These are phyloP conservation scores for Rhabditophanes sp. DNA, from an alignment of 2,888 invertebrate species.

Conservation along the genomic window DNA sequence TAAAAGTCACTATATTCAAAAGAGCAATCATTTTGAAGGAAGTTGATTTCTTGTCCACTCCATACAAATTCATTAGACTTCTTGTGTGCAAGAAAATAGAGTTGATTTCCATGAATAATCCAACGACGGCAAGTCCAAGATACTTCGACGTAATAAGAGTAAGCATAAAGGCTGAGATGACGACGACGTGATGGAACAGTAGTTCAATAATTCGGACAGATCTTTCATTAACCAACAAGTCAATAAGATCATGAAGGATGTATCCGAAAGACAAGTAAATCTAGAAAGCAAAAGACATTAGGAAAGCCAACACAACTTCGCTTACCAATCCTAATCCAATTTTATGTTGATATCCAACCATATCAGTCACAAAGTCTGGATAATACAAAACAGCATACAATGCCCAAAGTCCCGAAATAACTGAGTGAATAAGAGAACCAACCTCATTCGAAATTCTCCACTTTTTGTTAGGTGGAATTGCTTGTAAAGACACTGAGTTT, in stretches of 20 bases:
- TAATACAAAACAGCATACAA: conserved; percentile 10
- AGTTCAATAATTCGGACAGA: conserved; percentile 38
- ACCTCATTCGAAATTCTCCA: conserved; percentile 42
- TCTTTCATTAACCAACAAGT: conserved; percentile 40
- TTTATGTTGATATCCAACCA: conserved; percentile 13
- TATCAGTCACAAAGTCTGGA: conserved; percentile 19
- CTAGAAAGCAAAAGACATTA: conserved; percentile 10
- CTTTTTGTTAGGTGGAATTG: conserved; percentile 39
- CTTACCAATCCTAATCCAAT: conserved; percentile 1
- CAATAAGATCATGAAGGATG: conserved; percentile 36
- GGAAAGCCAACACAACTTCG: too few species aligned
- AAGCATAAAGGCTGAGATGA: conserved; percentile 27
- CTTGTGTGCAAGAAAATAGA: conserved; percentile 25
- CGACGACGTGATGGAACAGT: conserved; percentile 41
- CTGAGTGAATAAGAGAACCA: conserved; percentile 37
- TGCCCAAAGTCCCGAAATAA: conserved; percentile 27
- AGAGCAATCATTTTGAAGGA: conserved; percentile 35
- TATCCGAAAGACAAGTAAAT: conserved; percentile 37
- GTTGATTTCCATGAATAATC: conserved; percentile 42
- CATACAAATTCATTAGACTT: conserved; percentile 23
- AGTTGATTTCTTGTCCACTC: conserved; percentile 26
- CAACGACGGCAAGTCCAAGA: conserved; percentile 36
- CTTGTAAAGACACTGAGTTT: conserved; percentile 10
- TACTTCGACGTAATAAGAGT: conserved; percentile 24
- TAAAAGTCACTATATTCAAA: conserved; percentile 34